Base-by-base conservation (phyloP, 2,797 vertebrate genomes). In the Megaceryle alcyon region DNA sequence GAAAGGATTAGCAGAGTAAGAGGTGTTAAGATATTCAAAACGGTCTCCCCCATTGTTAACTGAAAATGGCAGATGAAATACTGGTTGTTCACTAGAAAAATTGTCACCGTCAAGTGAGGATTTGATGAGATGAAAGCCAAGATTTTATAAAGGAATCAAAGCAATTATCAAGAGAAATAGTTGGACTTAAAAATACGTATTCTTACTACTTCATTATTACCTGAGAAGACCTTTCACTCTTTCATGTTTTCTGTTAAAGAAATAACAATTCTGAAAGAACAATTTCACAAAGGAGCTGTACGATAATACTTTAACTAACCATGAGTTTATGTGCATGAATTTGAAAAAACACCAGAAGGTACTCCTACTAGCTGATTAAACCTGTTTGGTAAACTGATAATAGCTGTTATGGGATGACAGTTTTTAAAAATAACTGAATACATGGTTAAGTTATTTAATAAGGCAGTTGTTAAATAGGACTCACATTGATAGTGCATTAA, bases 311-410 rank as follows among this genome's bases (percentile, higher is more conserved):
- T 72, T 6, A 82, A n/a, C 33, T 57, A 59, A 90, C n/a, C 10
- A 51, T 17, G 37, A 26, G 6, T 54, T 53, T 82, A 22, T 57
- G 37, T 53, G 28, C 12, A 53, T 11, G 4, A 76, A 44, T 56
- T 76, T 54, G 23, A 69, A 83, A 76, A 64, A 54, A 87, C 87
- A 95, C 11, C 11, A 93, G 80, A 88, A 75, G 70, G 82, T 84
- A 69, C 33, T 49, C 20, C 64, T 29, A 80, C 14, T 61, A 80
- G 77, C 94, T 93, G 59, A 49, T 56, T 56, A 94, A 94, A 65
- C 7, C 70, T 71, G 26, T 51, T 68, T 51, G 35, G 11, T 26
- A 84, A 85, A 91, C 57, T 37, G 16, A 15, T 41, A 78, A 29
- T 1, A 77, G 33, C 11, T 53, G 13, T 83, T 72, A 41, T 3